phyloP scores from a whole-genome alignment of 2,113 vertebrate genomes.

The Hemichromis elongatus region DNA sequence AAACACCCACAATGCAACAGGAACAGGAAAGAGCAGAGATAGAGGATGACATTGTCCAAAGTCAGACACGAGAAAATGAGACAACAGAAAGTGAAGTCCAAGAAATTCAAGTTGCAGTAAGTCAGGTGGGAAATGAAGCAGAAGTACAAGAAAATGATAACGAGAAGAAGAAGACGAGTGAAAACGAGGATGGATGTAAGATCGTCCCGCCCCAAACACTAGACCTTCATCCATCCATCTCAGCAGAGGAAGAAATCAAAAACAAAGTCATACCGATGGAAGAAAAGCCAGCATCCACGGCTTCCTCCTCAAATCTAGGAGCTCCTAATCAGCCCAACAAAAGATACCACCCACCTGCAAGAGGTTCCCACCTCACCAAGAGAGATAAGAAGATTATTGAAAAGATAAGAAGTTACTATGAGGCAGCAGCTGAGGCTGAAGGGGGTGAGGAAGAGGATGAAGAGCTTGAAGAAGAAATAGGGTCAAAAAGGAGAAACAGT shows the following conservation, averaged over 20 bases:
- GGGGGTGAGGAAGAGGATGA: conserved; percentile 1
- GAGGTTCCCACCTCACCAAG: conserved; percentile 44
- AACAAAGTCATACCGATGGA: neutral
- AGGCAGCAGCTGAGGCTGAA: conserved; percentile 63
- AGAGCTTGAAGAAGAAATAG: neutral
- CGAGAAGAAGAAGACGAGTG: neutral
- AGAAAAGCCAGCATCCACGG: neutral
- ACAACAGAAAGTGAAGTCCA: neutral
- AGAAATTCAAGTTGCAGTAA: neutral
- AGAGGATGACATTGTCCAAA: neutral
- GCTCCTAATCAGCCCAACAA: neutral
- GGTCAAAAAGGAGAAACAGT: conserved; percentile 52
- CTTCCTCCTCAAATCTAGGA: neutral
- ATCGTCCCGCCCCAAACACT: neutral
- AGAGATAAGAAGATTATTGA: conserved; percentile 76
- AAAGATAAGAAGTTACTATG: conserved; percentile 79
- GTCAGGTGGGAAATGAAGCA: neutral
- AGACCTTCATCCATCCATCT: neutral
- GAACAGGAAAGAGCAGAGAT: neutral
- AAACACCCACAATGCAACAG: neutral
- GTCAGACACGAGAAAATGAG: conserved; percentile 11
- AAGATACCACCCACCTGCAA: conserved; percentile 7
- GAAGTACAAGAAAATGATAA: neutral
- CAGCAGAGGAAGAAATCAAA: neutral
- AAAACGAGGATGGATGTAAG: neutral